Base-by-base conservation (phyloP, 2,888 invertebrate species). In the Phaonia tiefii region DNA sequence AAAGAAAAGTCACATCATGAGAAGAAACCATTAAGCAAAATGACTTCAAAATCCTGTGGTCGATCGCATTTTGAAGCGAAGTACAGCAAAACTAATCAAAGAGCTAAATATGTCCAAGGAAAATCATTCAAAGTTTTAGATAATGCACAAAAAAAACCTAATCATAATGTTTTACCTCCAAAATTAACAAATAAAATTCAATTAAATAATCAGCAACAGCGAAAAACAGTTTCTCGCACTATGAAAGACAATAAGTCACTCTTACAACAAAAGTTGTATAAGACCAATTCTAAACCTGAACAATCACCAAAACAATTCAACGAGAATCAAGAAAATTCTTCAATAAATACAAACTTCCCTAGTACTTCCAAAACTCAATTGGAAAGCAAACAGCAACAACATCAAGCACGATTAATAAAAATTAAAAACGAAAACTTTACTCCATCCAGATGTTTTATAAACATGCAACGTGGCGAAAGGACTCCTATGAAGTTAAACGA, bases 1-100 rank as follows among this genome's bases (percentile, higher is more conserved):
- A 56, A 8, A 8, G 44, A 37, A 39, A 13, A 3, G n/a, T 17
- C 31, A 25, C 31, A 26, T 31, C 20, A 1, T 65, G 65, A 39
- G 71, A 71, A 22, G n/a, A n/a, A 31, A 5, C 31, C 8, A 31
- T 31, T 31, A 31, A 31, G n/a, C 31, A 37, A 54, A 22, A 11
- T 13, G 1, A 54, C 11, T 25, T 8, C 22, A 13, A 31, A 13
- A 7, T 25, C 13, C 1, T 13, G 25, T 13, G 10, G 13, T 11
- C 2, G 31, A 31, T 3, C 8, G 31, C 31, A 3, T 8, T 42
- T 37, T 60, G 1, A 60, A 7, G 63, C 22, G 22, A 60, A 63
- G 42, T 63, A 17, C 10, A 42, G 42, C 13, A 70, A 60, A 66
- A 74, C 76, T 11, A 76, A 76, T 58, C 7, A 58, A 39, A 74